Evolutionary conservation across 1,140 invertebrate species (phyloP).

Genomic region (Anagrus nilaparvatae): DNA sequence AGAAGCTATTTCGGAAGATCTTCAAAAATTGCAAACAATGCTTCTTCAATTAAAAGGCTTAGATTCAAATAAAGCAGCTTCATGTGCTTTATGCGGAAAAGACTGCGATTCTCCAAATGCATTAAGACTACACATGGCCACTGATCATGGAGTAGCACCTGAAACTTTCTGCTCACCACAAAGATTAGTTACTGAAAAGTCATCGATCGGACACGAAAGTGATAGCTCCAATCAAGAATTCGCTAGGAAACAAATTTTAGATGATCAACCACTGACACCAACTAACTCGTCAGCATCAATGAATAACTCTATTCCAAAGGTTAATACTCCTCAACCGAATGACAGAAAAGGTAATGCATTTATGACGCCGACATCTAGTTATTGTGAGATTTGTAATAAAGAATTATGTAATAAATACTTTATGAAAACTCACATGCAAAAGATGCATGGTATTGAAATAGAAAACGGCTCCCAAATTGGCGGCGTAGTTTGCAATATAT

Average conservation of each 20-base stretch:
- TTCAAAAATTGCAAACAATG: constrained; percentile 85
- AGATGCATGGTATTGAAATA: constrained; percentile 97
- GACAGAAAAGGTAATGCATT: constrained; percentile 28
- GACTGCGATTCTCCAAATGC: constrained; percentile 51
- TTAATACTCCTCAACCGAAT: constrained; percentile 18
- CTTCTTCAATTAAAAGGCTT: constrained; percentile 77
- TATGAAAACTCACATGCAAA: constrained; percentile 98
- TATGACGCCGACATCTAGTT: constrained; percentile 68
- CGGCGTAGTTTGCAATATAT: constrained; percentile 91
- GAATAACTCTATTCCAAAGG: constrained; percentile 16
- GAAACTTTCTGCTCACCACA: constrained; percentile 24
- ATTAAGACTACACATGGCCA: constrained; percentile 49
- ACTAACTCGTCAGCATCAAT: constrained; percentile 18
- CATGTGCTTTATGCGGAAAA: constrained; percentile 49
- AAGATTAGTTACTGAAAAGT: constrained; percentile 22
- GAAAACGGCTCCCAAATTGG: constrained; percentile 84
- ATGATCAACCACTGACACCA: constrained; percentile 33
- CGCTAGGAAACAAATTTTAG: constrained; percentile 48
- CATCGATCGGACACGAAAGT: constrained; percentile 38
- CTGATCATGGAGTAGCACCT: constrained; percentile 42
- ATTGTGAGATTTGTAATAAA: constrained; percentile 99
- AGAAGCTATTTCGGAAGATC: constrained; percentile 62
- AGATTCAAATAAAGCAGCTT: constrained; percentile 47
- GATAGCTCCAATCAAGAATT: constrained; percentile 45
- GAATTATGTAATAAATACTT: constrained; percentile 99